Evolutionary conservation across 2,113 vertebrate genomes (phyloP).

Genomic region (Thinocorus orbignyianus): DNA sequence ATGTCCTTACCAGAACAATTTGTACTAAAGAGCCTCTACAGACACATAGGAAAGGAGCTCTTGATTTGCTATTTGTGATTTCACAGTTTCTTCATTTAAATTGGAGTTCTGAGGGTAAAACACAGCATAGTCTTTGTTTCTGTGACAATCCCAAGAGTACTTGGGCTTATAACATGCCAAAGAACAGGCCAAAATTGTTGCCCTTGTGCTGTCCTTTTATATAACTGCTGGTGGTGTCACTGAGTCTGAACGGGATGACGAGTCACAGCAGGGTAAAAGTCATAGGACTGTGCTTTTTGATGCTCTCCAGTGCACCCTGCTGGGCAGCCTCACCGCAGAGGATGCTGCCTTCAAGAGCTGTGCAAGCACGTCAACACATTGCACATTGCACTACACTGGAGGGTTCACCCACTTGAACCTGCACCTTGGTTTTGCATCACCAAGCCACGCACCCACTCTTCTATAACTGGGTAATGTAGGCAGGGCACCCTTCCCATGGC

Average conservation of each 20-base stretch:
- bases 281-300: neutral
- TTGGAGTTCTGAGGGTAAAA: neutral
- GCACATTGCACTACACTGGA: neutral
- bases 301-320: neutral
- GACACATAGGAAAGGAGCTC: slow-evolving; percentile 3
- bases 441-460: neutral
- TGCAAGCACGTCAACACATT: neutral
- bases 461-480: neutral
- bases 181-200: neutral
- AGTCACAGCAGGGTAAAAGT: neutral
- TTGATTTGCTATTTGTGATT: neutral
- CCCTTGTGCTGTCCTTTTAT: neutral
- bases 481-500: neutral
- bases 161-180: neutral
- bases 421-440: neutral
- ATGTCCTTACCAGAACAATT: slow-evolving; percentile 52
- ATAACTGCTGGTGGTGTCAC: neutral
- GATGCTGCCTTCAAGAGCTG: neutral
- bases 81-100: slow-evolving; percentile 3
- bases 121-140: neutral
- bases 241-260: neutral
- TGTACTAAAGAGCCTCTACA: slow-evolving; percentile 32
- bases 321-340: neutral
- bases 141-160: neutral
- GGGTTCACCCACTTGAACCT: neutral